Evolutionary conservation across 2,888 invertebrate genomes (phyloP), one percentile per base, ranked within the genome.

Genomic region (Bhutanitis thaidina): DNA sequence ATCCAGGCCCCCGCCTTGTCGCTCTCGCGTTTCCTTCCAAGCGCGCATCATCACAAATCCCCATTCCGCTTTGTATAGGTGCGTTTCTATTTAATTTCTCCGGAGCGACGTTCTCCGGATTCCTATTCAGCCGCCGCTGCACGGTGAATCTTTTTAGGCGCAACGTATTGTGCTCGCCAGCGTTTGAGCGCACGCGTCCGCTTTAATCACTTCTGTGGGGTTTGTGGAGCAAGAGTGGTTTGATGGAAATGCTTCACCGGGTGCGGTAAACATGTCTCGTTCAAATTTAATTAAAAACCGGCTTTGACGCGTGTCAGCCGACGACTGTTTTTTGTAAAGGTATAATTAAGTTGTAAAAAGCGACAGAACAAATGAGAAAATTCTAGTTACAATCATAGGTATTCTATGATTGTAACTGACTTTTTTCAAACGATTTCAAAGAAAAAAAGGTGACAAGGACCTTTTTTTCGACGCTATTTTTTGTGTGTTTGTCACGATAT

Each of bases 11-110:
- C 37, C 43, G 32, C 30, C 49, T 44, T 36, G 49, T 30, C 43
- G 34, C 15, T 1, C 34, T 14, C 34, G 8, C 43, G 43, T 37
- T 38, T 50, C 39, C 43, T 50, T 38, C 38, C 37, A 12, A 13
- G 9, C 36, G 32, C 44, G 44, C 34, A n/a, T n/a, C 49, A 44
- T 44, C 49, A 34, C 44, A 39, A 39, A 44, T 44, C 34, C 39
- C 49, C 13, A 44, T 44, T 44, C 32, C 43, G 25, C 43, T 43
- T 38, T 44, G 39, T 44, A 32, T 43, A 43, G 43, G 27, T 34
- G 39, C 44, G 43, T 39, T 34, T 27, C 43, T 34, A 50, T 44
- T 44, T 44, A 50, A 50, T 50, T 39, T 44, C 34, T 30, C 3
- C 37, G 39, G 20, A 30, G 39, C 44, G 44, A 50, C 15, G 27